These are phyloP conservation scores for Cabera pusaria DNA, from an alignment of 2,888 invertebrate genomes.

Conservation along the genomic window DNA sequence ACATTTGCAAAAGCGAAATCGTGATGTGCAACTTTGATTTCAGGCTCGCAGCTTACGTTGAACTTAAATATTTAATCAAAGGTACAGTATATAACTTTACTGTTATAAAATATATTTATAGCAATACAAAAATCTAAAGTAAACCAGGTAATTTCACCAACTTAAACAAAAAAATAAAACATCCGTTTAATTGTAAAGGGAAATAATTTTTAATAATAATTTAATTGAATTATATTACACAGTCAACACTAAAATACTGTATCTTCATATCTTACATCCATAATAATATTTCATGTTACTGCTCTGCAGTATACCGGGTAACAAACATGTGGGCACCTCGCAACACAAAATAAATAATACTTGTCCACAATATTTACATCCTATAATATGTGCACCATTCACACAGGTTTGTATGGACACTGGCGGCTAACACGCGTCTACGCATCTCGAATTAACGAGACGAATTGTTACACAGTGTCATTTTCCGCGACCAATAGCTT, in stretches of 20 bases:
- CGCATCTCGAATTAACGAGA: constrained; percentile 18
- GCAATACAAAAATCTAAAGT: too few species aligned
- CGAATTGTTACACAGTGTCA: constrained; percentile 20
- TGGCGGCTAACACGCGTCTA: constrained; percentile 17
- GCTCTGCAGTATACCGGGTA: constrained; percentile 64
- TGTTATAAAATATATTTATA: too few species aligned
- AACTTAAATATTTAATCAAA: too few species aligned
- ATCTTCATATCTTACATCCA: constrained; percentile 63
- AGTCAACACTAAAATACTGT: constrained; percentile 81
- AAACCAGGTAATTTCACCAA: too few species aligned
- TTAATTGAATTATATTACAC: constrained; percentile 78
- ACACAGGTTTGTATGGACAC: constrained; percentile 18
- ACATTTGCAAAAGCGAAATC: too few species aligned
- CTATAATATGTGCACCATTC: constrained; percentile 75
- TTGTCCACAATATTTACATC: constrained; percentile 76
- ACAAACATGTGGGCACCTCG: constrained; percentile 34
- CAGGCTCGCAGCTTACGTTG: too few species aligned
- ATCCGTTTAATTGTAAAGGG: constrained; percentile 44
- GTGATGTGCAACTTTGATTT: too few species aligned
- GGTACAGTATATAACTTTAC: too few species aligned
- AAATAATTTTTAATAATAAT: constrained; percentile 77
- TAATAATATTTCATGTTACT: constrained; percentile 59
- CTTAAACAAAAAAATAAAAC: constrained; percentile 35
- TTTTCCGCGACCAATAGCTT: constrained; percentile 10
- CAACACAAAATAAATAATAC: constrained; percentile 58